phyloP scores from a whole-genome alignment of 2,113 vertebrate genomes.

The Ailurus styani region DNA sequence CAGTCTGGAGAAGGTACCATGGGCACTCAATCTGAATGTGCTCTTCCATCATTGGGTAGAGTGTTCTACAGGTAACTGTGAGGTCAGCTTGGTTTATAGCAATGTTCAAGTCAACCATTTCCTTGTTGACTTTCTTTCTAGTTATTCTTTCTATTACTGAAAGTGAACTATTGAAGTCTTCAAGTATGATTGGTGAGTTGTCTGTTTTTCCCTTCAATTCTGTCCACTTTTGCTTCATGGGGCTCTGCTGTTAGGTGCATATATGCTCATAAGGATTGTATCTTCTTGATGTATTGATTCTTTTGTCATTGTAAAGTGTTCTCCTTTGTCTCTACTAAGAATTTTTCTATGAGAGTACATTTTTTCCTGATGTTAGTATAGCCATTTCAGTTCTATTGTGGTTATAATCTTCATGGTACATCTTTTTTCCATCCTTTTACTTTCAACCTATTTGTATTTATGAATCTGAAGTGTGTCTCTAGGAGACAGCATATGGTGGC shows the following conservation, averaged over 20 bases:
- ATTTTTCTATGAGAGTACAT: background rate
- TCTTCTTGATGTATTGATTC: background rate
- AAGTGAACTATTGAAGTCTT: background rate
- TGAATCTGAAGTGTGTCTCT: background rate
- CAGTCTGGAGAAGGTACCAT: background rate
- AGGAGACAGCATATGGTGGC: background rate
- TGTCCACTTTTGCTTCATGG: background rate
- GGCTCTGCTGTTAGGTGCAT: background rate
- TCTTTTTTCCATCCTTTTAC: background rate
- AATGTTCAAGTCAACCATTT: background rate
- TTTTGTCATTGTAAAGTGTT: background rate
- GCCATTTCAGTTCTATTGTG: background rate
- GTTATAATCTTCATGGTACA: background rate
- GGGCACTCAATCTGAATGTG: background rate
- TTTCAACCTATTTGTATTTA: background rate
- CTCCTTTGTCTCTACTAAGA: background rate
- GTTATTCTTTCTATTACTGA: background rate
- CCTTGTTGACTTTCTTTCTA: background rate
- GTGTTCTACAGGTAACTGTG: background rate
- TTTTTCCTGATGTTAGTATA: background rate
- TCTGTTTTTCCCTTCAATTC: background rate
- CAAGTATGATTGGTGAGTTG: background rate
- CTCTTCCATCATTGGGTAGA: background rate
- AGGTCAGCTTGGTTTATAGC: background rate
- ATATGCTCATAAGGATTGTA: background rate